phyloP scores from a whole-genome alignment of 1,140 invertebrate genomes.

The Aphelinus atriplicis region DNA sequence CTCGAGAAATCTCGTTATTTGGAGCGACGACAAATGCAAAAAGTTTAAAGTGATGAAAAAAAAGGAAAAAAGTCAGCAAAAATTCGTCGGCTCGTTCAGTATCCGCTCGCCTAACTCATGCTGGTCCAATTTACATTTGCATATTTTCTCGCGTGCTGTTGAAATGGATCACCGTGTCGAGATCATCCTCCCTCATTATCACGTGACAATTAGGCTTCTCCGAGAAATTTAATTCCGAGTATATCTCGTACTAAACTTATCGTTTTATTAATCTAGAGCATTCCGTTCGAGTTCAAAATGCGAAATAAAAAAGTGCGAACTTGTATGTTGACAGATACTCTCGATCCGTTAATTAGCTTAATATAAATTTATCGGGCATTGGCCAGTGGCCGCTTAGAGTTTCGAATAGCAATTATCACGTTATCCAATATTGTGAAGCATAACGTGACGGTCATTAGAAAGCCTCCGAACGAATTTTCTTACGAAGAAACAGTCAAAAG shows the following conservation, averaged over 20 bases:
- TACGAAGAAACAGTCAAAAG: too few relatives aligned
- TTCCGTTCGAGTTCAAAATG: background rate
- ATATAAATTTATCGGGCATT: too few relatives aligned
- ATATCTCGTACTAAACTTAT: conserved; percentile 25
- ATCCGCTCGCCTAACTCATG: conserved; percentile 24
- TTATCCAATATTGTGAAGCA: background rate
- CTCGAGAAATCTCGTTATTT: conserved; percentile 30
- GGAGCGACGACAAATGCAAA: background rate
- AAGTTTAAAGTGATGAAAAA: background rate
- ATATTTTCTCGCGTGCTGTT: conserved; percentile 20
- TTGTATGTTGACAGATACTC: background rate
- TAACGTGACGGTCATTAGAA: background rate
- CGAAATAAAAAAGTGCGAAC: background rate
- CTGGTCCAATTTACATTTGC: conserved; percentile 33
- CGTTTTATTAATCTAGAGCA: conserved; percentile 26
- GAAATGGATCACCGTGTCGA: conserved; percentile 27
- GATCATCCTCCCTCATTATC: conserved; percentile 30
- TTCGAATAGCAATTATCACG: conserved; percentile 5
- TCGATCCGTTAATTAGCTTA: too few relatives aligned
- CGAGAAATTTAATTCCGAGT: conserved; percentile 18
- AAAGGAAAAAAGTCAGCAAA: background rate
- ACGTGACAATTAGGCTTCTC: conserved; percentile 36
- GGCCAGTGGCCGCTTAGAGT: too few relatives aligned
- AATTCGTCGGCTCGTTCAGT: background rate
- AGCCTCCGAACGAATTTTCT: background rate